phyloP scores from a whole-genome alignment of 2,797 vertebrate species.

The Thripadectes ignobilis region DNA sequence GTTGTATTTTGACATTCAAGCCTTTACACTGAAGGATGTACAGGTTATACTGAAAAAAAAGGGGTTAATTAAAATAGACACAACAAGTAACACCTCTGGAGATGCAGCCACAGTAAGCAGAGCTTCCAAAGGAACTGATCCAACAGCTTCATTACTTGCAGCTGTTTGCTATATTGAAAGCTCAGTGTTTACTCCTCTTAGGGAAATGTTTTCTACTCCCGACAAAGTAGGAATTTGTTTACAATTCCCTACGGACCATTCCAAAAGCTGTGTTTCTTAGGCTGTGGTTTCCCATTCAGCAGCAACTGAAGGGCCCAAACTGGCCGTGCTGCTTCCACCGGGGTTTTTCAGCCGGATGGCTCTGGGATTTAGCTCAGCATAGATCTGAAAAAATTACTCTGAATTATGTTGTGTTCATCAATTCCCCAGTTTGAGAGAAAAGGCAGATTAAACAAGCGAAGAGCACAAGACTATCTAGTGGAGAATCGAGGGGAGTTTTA shows the following conservation, averaged over 20 bases:
- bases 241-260: neutral
- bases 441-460: neutral
- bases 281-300: neutral
- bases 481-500: neutral
- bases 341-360: neutral
- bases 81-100: neutral
- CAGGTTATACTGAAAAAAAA: neutral
- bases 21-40: neutral
- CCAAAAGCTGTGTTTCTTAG: neutral
- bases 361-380: neutral
- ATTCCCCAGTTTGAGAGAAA: neutral
- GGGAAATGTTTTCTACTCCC: neutral
- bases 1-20: neutral
- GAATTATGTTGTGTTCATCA: neutral
- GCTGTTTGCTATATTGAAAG: neutral
- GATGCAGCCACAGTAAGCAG: neutral
- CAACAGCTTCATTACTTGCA: slow-evolving; percentile 10
- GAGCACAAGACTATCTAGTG: neutral
- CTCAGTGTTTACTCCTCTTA: neutral
- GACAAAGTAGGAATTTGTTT: neutral
- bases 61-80: neutral
- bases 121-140: neutral
- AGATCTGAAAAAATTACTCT: neutral
- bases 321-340: neutral
- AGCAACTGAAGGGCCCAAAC: neutral